Conservation (phyloP, 1,140 invertebrate genomes). For the Trypoxylus dichotomus region DNA sequence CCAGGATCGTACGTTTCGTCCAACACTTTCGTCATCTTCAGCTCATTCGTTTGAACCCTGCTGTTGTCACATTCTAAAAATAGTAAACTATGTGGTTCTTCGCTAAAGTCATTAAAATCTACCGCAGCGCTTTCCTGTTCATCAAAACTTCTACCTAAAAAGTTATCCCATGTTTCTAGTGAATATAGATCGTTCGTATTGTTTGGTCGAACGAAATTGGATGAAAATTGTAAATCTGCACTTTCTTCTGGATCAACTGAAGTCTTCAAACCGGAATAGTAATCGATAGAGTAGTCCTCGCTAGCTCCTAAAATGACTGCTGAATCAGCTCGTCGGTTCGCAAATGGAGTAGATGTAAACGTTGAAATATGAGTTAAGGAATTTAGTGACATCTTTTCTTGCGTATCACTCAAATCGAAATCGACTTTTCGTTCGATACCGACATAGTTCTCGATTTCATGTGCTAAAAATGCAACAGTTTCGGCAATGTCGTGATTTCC, state of each 20-base stretch:
- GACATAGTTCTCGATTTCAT: slow-evolving; percentile 31
- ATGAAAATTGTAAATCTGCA: slow-evolving; percentile 57
- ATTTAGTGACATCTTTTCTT: slow-evolving; percentile 45
- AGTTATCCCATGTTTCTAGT: slow-evolving; percentile 53
- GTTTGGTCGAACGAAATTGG: slow-evolving; percentile 52
- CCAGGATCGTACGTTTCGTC: slow-evolving; percentile 25
- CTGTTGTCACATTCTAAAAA: slow-evolving; percentile 41
- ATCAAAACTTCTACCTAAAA: slow-evolving; percentile 50
- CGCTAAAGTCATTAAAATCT: slow-evolving; percentile 50
- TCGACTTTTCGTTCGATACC: slow-evolving; percentile 33
- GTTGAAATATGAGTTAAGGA: slow-evolving; percentile 39
- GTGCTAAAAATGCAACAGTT: slow-evolving; percentile 30
- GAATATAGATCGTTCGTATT: slow-evolving; percentile 48
- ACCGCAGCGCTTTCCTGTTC: slow-evolving; percentile 39
- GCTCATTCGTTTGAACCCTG: not conserved
- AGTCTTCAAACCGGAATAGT: slow-evolving; percentile 7
- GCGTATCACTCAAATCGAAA: slow-evolving; percentile 44
- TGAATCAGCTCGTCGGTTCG: slow-evolving; percentile 34
- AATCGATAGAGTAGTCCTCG: slow-evolving; percentile 28
- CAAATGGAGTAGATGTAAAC: slow-evolving; percentile 43
- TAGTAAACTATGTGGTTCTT: slow-evolving; percentile 49
- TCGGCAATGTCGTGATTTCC: not conserved
- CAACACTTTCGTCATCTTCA: slow-evolving; percentile 9
- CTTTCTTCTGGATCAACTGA: slow-evolving; percentile 44
- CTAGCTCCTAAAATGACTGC: slow-evolving; percentile 31